phyloP scores from a whole-genome alignment of 2,888 invertebrate genomes.

The Dryococelus australis region DNA sequence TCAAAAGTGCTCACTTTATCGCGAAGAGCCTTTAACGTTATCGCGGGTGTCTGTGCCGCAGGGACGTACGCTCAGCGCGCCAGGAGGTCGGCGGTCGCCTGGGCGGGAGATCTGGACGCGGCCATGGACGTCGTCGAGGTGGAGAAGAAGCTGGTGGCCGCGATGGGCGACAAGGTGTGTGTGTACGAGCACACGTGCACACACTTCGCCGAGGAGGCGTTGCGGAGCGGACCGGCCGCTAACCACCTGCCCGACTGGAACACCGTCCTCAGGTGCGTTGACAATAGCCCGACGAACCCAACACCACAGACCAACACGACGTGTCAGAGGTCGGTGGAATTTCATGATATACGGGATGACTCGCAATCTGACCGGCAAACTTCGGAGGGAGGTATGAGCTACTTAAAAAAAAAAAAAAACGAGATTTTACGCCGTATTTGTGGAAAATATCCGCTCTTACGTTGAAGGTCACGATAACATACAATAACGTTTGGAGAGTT shows the following conservation, averaged over 20 bases:
- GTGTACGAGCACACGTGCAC: constrained; percentile 81
- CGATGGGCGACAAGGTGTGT: constrained; percentile 80
- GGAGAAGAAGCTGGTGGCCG: constrained; percentile 79
- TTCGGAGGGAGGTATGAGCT: no score
- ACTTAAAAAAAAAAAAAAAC: no score
- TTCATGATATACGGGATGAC: constrained; percentile 18
- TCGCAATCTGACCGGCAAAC: no score
- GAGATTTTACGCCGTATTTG: no score
- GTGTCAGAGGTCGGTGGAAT: neutral
- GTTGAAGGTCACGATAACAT: no score
- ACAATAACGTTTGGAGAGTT: no score
- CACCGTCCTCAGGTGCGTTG: constrained; percentile 75
- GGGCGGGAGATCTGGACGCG: constrained; percentile 49
- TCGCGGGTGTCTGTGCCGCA: constrained; percentile 55
- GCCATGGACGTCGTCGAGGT: constrained; percentile 71
- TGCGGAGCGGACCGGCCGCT: constrained; percentile 51
- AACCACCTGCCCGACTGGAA: constrained; percentile 71
- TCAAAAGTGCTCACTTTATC: no score
- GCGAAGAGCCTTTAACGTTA: no score
- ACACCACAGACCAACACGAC: no score
- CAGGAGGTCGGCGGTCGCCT: constrained; percentile 63
- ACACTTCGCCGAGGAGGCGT: constrained; percentile 69
- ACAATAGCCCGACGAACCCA: no score
- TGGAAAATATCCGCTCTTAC: no score
- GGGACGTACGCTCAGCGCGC: constrained; percentile 75